A percentile compares a stretch with the other conserved stretches of the same genome.
Evolutionary conservation across 2,888 invertebrate genomes (phyloP).

Genomic region (Drosophila antonietae): DNA sequence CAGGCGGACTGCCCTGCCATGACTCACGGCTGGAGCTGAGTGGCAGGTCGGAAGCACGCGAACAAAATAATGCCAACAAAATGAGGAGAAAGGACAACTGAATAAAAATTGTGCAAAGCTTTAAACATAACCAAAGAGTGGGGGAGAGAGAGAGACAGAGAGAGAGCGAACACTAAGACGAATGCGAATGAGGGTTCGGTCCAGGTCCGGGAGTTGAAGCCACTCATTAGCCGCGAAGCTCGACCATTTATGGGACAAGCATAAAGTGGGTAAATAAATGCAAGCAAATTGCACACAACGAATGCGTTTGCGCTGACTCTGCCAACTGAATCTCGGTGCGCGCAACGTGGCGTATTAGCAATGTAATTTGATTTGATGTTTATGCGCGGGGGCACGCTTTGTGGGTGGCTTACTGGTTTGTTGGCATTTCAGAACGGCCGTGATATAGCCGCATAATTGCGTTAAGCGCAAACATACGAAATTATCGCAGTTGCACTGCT

Average conservation of each 20-base stretch:
- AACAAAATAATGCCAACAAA: constrained; percentile 57
- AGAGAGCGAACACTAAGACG: constrained; percentile 18
- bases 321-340: constrained; percentile 21
- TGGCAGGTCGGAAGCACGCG: constrained; percentile 45
- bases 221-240: constrained; percentile 53
- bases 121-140: constrained; percentile 16
- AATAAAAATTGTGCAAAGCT: constrained; percentile 35
- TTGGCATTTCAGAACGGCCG: constrained; percentile 16
- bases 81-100: constrained; percentile 33
- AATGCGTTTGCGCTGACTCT: constrained; percentile 49
- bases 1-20: constrained; percentile 36
- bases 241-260: constrained; percentile 48
- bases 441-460: constrained; percentile 64
- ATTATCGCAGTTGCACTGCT: constrained; percentile 71
- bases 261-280: constrained; percentile 48
- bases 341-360: constrained; percentile 73
- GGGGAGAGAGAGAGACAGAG: background rate
- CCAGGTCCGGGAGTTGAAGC: constrained; percentile 18
- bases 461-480: constrained; percentile 51
- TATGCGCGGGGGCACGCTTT: constrained; percentile 38
- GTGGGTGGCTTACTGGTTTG: background rate
- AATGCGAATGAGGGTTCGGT: constrained; percentile 24
- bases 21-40: constrained; percentile 58
- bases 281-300: constrained; percentile 68
- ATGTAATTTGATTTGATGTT: constrained; percentile 78